Base-by-base conservation (phyloP, 2,797 vertebrate genomes). In the Arctocebus calabarensis region DNA sequence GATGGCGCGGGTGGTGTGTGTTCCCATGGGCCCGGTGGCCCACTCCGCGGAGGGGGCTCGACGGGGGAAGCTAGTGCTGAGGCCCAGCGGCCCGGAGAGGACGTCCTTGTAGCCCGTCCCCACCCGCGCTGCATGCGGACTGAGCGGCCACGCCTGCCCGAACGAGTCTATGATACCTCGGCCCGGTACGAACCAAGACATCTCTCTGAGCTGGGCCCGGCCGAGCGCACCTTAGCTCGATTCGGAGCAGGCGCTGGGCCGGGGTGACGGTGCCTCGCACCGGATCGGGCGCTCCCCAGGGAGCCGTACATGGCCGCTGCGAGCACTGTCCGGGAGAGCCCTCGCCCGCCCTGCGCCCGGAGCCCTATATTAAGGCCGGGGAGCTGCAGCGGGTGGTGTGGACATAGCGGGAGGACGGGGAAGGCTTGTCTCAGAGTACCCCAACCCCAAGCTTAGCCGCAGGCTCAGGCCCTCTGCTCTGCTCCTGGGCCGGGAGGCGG, bases 1-100 rank as follows among this genome's bases (percentile, higher is more conserved):
- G 99, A 99, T 99, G 98, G 99, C 99, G 99, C 99, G 99, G 99
- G 99, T 99, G 99, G 98, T 98, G 98, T 98, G 99, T 98, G 99
- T 99, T 98, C 98, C 98, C 99, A 99, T 98, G 99, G 99, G 99
- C 98, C 98, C 98, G 97, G 98, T 98, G 98, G 97, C 98, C 98
- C 98, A 97, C 98, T 96, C 98, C 98, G 98, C 98, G 95, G 96
- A 93, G 78, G 40, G 78, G n/a, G n/a, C 25, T 61, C 88, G 37
- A 87, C 40, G 4, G 43, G 32, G 96, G 71, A 91, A 68, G 97
- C 81, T 17, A 52, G 81, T 52, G 27, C 68, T 32, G 7, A 64
- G 25, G 78, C 84, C n/a, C 29, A n/a, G 77, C 40, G 16, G 81
- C 75, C 45, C 0, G 45, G 20, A 40, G 88, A 91, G 79, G 62